Base-by-base conservation (phyloP, 2,113 vertebrate genomes). In the Gorsachius goisagi region DNA sequence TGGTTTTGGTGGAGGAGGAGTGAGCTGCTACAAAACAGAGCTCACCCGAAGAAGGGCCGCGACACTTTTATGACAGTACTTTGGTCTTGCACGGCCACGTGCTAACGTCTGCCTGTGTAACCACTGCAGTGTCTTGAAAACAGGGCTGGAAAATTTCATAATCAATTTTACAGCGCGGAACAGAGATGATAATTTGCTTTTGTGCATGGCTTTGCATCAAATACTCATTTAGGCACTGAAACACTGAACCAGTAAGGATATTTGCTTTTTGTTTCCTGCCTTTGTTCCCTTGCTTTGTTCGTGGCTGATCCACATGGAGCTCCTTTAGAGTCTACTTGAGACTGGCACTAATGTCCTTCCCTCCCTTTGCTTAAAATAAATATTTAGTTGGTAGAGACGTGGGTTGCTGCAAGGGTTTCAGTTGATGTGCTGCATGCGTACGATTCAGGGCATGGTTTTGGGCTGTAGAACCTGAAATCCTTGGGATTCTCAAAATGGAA, bases 241-340 rank as follows among this genome's bases (percentile, higher is more conserved):
- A 63, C 21, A 6, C 64, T 19, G 58, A 41, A 58, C 39, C 82
- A 50, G 27, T 49, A 37, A 53, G 10, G 11, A 27, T 18, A 32
- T 68, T 87, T 75, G 39, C 47, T 35, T 87, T 91, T 60, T 66
- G 37, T 67, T 89, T 93, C 87, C 90, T 84, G 59, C 85, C 59
- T 92, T 89, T 96, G 67, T 91, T 92, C 63, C 19, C 72, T 76
- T 26, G 17, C 69, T 81, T 91, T 79, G 67, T 80, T 93, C 55
- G 11, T 26, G 64, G 37, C 89, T 79, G 39, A 47, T 92, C 41
- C 58, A 47, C 10, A 0, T 49, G 60, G 80, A 79, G 47, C 80
- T 93, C 33, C 78, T 87, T 83, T 45, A n/a, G 79, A 83, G 27
- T 55, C 59, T 72, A 11, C 89, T 85, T 71, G 77, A 88, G 83